Evolutionary conservation across 2,113 vertebrate genomes (phyloP).

Genomic region (Psephotus haematonotus): DNA sequence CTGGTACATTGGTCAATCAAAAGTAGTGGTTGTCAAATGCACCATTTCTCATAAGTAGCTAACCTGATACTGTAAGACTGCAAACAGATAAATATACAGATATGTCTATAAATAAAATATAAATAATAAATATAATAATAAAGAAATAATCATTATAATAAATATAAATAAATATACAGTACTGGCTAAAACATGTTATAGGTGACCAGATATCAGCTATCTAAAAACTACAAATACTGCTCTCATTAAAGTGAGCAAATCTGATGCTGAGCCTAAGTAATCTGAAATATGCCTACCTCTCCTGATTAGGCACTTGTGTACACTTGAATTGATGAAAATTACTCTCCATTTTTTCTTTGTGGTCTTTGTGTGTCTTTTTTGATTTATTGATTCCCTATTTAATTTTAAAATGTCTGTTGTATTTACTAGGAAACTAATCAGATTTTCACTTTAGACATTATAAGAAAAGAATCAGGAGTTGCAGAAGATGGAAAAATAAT

Average conservation of each 20-base stretch:
- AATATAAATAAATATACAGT: not conserved
- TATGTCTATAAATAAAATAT: not conserved
- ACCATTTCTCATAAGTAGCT: not conserved
- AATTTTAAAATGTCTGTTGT: not conserved
- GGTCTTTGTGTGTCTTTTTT: not conserved
- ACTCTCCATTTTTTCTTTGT: not conserved
- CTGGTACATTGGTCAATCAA: not conserved
- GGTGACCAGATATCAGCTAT: not conserved
- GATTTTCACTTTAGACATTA: not conserved
- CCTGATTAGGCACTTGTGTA: not conserved
- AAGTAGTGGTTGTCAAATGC: not conserved
- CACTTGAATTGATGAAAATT: not conserved
- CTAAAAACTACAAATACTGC: not conserved
- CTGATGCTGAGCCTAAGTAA: not conserved
- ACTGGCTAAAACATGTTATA: not conserved
- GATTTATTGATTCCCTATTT: not conserved
- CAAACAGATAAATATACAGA: not conserved
- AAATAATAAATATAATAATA: no score
- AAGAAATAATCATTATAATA: not conserved
- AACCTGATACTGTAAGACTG: not conserved
- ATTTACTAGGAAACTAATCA: not conserved
- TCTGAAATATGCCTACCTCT: not conserved
- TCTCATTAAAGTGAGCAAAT: not conserved
- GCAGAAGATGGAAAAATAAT: not conserved
- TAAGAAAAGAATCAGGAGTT: not conserved